Percentiles rank a stretch among this genome's conserved stretches.
phyloP scores from a whole-genome alignment of 1,140 invertebrate genomes.

The Bombus haemorrhoidalis region DNA sequence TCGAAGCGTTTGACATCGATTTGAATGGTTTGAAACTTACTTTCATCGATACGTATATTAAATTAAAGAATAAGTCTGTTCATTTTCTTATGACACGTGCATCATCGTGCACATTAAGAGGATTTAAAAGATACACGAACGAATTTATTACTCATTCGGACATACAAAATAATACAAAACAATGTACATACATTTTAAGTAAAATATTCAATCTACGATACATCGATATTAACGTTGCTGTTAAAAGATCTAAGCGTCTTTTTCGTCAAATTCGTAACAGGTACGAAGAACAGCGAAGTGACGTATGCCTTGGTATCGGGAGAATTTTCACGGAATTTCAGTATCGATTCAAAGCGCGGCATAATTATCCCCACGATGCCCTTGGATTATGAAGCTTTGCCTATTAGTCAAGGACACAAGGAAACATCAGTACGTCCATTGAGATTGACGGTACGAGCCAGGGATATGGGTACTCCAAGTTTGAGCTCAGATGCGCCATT shows the following conservation, averaged over 20 bases:
- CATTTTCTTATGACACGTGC: too few relatives aligned
- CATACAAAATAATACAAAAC: too few relatives aligned
- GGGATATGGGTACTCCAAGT: conserved; percentile 90
- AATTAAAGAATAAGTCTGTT: too few relatives aligned
- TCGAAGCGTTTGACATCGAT: conserved; percentile 94
- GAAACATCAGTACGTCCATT: conserved; percentile 85
- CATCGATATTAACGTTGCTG: too few relatives aligned
- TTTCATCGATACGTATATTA: too few relatives aligned
- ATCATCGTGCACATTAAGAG: too few relatives aligned
- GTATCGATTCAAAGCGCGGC: conserved; percentile 89
- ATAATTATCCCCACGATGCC: conserved; percentile 86
- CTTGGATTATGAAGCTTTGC: conserved; percentile 91
- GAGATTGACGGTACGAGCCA: conserved; percentile 89
- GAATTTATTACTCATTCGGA: too few relatives aligned
- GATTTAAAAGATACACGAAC: too few relatives aligned
- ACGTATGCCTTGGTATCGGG: conserved; percentile 91
- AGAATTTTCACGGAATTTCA: conserved; percentile 90
- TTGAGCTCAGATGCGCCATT: conserved; percentile 89
- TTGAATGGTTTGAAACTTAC: conserved; percentile 87
- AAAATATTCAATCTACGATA: background rate
- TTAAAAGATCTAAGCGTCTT: too few relatives aligned
- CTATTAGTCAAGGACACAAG: conserved; percentile 84
- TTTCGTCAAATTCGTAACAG: conserved; percentile 76
- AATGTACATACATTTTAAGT: background rate
- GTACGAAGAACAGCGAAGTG: conserved; percentile 93